Base-by-base conservation (phyloP, 2,888 invertebrate genomes). In the Sphinx pinastri region DNA sequence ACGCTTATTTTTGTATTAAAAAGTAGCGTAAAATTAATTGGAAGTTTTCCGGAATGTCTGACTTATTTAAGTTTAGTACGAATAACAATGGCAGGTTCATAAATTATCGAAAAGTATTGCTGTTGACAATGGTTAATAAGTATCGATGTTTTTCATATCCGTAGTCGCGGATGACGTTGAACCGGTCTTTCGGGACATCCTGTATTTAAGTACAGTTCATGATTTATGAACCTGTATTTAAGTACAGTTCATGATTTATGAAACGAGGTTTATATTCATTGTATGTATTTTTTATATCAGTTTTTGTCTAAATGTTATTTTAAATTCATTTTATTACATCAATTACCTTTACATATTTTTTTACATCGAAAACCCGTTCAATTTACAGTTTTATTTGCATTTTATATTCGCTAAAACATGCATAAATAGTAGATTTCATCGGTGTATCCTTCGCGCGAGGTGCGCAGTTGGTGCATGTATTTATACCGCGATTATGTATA, bases 401-500 rank as follows among this genome's bases (percentile, higher is more conserved):
- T 31, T 58, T 38, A 14, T 25, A 6, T 38, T 25, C 14, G 8
- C 14, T 13, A 58, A 58, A 31, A 58, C 6, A 63, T 19, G 11
- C 25, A 16, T 49, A 47, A 63, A 49, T 16, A 19, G 63, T 63
- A 19, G 47, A 49, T 63, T 63, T 49, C 47, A 49, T 63, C 12
- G 49, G 8, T 16, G 0, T 63, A 63, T 63, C 63, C 49, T 63
- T 63, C 47, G 12, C 6, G 49, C 19, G 47, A 49, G 63, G 49
- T 49, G 19, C 63, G 63, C 16, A 19, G 19, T 63, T 16, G 60
- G 47, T 49, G 63, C 47, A 63, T 71, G 66, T 68, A 72, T 70
- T 68, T 63, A 71, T 63, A 47, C 13, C 57, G 13, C 13, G 25
- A 57, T 57, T 57, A 25, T 57, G 57, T 25, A 57, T 31, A 72